These are phyloP conservation scores for Hyposmocoma kahamanoa DNA, from an alignment of 1,140 invertebrate genomes.

Conservation along the genomic window DNA sequence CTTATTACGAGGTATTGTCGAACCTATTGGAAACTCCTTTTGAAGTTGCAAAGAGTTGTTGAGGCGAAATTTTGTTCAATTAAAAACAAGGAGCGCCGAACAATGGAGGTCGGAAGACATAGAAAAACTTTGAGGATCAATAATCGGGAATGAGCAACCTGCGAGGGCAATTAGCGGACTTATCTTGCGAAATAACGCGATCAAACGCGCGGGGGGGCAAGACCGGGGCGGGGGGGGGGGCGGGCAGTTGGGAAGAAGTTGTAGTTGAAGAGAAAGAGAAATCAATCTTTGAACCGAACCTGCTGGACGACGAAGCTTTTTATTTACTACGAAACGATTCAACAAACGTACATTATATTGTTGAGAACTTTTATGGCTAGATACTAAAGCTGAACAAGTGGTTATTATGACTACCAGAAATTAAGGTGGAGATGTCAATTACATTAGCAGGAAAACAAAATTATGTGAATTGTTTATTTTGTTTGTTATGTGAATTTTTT, in stretches of 20 bases:
- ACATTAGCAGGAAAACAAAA: too few relatives aligned
- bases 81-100: conserved; percentile 44
- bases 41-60: conserved; percentile 4
- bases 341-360: too few relatives aligned
- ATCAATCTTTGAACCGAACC: conserved; percentile 55
- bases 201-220: conserved; percentile 31
- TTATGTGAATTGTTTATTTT: too few relatives aligned
- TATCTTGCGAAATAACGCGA: conserved; percentile 55
- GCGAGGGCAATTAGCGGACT: conserved; percentile 57
- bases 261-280: conserved; percentile 44
- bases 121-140: conserved; percentile 56
- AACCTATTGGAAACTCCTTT: background rate
- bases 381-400: too few relatives aligned
- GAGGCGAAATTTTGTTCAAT: conserved; percentile 15
- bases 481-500: too few relatives aligned
- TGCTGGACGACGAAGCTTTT: conserved; percentile 20
- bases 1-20: background rate
- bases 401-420: too few relatives aligned
- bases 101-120: conserved; percentile 43
- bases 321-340: conserved; percentile 22
- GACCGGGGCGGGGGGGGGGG: conserved; percentile 9
- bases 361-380: too few relatives aligned
- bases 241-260: conserved; percentile 18
- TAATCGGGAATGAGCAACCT: conserved; percentile 49
- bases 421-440: too few relatives aligned